Conservation (phyloP, 2,113 vertebrate genomes). For the Petromus typicus region DNA sequence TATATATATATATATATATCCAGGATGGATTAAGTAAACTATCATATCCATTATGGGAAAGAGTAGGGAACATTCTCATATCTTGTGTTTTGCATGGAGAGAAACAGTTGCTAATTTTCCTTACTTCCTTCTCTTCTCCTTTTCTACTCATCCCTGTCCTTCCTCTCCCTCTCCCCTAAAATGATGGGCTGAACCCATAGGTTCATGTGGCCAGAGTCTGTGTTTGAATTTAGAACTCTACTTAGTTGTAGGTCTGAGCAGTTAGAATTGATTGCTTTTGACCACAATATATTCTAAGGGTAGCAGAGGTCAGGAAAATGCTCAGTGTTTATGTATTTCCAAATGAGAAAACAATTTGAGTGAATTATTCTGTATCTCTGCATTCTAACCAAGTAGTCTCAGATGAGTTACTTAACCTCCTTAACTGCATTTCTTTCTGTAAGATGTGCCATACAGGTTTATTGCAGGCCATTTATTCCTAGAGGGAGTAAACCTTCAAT, state of each 20-base stretch:
- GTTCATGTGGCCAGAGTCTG: neutral
- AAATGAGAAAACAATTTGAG: neutral
- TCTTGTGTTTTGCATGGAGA: neutral
- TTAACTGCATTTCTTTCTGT: neutral
- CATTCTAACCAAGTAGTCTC: neutral
- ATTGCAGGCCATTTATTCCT: neutral
- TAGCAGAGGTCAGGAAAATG: neutral
- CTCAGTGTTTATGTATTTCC: neutral
- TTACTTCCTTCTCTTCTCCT: rapidly evolving
- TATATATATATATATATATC: too few relatives aligned
- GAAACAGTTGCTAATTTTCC: neutral
- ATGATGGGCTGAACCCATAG: neutral
- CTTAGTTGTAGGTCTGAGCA: neutral
- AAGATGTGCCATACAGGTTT: neutral
- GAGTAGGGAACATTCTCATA: neutral
- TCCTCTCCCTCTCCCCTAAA: neutral
- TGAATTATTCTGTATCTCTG: neutral
- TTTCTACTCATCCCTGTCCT: neutral
- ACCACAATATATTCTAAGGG: neutral
- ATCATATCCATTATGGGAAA: neutral
- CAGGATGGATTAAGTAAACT: neutral
- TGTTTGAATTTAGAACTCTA: neutral
- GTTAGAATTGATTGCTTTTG: neutral
- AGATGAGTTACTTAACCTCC: neutral
- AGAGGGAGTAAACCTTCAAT: neutral